A percentile compares a stretch with the other conserved stretches of the same genome.
phyloP scores from a whole-genome alignment of 2,113 vertebrate genomes.

The Scopus umbretta region DNA sequence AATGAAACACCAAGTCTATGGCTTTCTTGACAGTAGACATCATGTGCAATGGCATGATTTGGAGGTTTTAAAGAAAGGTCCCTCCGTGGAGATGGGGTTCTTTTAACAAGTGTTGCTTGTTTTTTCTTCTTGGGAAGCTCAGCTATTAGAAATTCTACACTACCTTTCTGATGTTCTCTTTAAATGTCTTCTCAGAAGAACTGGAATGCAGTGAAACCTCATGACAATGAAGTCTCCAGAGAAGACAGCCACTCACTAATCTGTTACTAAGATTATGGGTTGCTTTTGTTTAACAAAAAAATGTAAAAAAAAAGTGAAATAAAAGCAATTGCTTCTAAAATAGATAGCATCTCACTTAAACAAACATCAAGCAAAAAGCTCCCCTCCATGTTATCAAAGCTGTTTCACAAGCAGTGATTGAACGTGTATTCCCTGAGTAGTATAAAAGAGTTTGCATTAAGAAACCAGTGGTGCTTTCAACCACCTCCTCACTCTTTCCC shows the following conservation, averaged over 20 bases:
- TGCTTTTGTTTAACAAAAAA: neutral
- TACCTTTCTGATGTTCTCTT: neutral
- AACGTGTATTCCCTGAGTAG: neutral
- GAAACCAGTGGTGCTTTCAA: neutral
- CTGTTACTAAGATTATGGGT: slow-evolving; percentile 6
- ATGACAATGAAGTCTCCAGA: neutral
- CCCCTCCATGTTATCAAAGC: neutral
- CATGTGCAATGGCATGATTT: neutral
- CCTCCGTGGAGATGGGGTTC: neutral
- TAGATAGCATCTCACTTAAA: neutral
- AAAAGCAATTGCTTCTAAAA: slow-evolving; percentile 6
- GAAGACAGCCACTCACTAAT: neutral
- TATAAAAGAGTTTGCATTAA: slow-evolving; percentile 1
- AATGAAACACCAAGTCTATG: neutral
- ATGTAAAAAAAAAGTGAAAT: neutral
- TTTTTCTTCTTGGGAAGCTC: slow-evolving; percentile 28
- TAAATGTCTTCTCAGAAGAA: slow-evolving; percentile 15
- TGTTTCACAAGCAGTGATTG: neutral
- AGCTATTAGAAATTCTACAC: neutral
- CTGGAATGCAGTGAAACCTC: neutral
- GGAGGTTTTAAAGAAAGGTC: neutral
- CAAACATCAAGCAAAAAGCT: neutral
- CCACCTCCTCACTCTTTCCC: neutral
- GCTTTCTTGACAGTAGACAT: neutral
- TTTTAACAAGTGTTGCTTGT: neutral